Percentiles rank a stretch among this genome's conserved stretches.
Evolutionary conservation across 2,888 invertebrate species (phyloP).

Genomic region (Epicampocera succincta): DNA sequence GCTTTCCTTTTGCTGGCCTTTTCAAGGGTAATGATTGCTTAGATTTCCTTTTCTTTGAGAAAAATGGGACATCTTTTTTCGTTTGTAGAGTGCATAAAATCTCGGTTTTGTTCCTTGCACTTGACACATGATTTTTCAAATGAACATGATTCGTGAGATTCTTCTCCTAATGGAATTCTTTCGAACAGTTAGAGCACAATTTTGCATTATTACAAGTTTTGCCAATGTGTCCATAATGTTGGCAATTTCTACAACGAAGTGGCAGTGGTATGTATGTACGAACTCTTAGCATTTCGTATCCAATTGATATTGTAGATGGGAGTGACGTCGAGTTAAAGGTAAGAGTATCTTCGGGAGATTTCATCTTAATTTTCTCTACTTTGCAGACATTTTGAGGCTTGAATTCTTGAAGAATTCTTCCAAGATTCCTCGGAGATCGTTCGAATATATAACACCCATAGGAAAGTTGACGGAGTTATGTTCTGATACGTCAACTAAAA

Average conservation of each 20-base stretch:
- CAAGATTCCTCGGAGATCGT: slow-evolving; percentile 21
- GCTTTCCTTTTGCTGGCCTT: slow-evolving; percentile 43
- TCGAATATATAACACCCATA: slow-evolving; percentile 19
- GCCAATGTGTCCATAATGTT: slow-evolving; percentile 14
- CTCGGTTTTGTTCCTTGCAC: slow-evolving; percentile 13
- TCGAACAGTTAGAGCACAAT: slow-evolving; percentile 6
- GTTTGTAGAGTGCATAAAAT: no score
- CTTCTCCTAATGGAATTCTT: slow-evolving; percentile 2
- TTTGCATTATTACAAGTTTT: slow-evolving; percentile 14
- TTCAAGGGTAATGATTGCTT: slow-evolving; percentile 44
- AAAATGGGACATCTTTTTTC: slow-evolving; percentile 37
- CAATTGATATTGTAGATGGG: background rate
- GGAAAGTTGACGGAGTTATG: slow-evolving; percentile 16
- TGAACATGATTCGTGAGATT: background rate
- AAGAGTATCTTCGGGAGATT: background rate
- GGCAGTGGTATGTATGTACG: slow-evolving; percentile 29
- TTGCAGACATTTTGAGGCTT: slow-evolving; percentile 23
- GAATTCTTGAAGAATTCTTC: slow-evolving; percentile 12
- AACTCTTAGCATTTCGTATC: slow-evolving; percentile 22
- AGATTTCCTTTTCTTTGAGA: slow-evolving; percentile 44
- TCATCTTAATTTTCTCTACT: slow-evolving; percentile 15
- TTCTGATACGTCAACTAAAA: background rate
- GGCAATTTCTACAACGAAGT: slow-evolving; percentile 15
- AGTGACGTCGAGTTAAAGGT: slow-evolving; percentile 2
- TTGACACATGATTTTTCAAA: background rate